These are phyloP conservation scores for Ammodramus savannarum DNA, from an alignment of 2,113 vertebrate species.

Conservation along the genomic window DNA sequence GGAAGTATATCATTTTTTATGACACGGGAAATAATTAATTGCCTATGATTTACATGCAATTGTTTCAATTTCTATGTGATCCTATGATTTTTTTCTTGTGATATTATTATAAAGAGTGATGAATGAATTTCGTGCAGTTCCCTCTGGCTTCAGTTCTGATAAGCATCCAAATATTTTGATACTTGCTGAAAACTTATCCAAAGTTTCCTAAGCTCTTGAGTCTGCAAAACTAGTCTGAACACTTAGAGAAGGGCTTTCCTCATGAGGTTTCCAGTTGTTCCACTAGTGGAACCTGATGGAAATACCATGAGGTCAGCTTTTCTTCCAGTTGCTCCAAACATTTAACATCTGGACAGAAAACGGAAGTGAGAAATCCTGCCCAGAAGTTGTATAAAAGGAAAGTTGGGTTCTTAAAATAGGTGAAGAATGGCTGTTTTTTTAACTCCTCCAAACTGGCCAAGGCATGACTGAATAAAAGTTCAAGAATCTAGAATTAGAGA, in stretches of 20 bases:
- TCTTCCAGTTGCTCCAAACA: conserved; percentile 56
- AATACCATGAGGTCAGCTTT: conserved; percentile 66
- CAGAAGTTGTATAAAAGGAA: conserved; percentile 41
- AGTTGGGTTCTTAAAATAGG: conserved; percentile 37
- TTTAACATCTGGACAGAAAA: conserved; percentile 64
- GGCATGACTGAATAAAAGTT: not conserved
- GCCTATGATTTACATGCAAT: not conserved
- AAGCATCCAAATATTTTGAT: conserved; percentile 47
- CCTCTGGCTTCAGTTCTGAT: conserved; percentile 22
- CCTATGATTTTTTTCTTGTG: not conserved
- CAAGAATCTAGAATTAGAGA: not conserved
- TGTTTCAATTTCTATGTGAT: not conserved
- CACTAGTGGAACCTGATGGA: conserved; percentile 59
- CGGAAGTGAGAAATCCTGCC: conserved; percentile 46
- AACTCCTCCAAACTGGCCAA: not conserved
- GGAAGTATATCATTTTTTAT: not conserved
- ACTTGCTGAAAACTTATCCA: conserved; percentile 50
- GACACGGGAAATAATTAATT: not conserved
- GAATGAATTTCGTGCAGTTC: not conserved
- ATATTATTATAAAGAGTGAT: not conserved
- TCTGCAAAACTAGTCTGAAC: conserved; percentile 49
- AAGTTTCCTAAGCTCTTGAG: conserved; percentile 54
- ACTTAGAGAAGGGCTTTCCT: conserved; percentile 56
- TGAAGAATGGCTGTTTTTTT: not conserved
- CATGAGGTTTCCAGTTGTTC: conserved; percentile 59